Evolutionary conservation across 2,888 invertebrate genomes (phyloP), one percentile per base, ranked within the genome.

Genomic region (Stenotaenia linearis): DNA sequence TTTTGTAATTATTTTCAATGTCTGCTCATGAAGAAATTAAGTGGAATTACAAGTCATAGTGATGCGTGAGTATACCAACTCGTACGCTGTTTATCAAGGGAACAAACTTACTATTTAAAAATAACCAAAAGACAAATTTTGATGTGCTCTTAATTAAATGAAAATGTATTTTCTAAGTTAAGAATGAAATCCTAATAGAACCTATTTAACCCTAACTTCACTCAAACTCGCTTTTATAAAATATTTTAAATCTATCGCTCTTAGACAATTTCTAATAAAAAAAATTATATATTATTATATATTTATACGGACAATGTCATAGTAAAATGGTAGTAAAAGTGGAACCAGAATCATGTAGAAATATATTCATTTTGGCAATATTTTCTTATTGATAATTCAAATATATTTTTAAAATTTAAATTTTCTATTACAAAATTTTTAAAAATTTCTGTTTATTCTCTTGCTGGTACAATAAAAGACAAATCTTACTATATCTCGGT

Each of bases 251-350:
- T 50, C 50, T 50, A 69, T 69, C 69, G 23, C 69, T 69, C 10
- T 69, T 69, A 25, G 25, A 69, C 1, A 69, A 50, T 18, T 50
- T 50, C 18, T 50, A 28, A 69, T n/a, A 21, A 69, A 69, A 28
- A n/a, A 23, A 25, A 10, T 28, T 69, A 50, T 50, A 50, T 50
- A 40, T 40, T 6, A 40, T 56, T 56, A 56, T 56, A 28, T 69
- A 69, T 69, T 28, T 69, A 69, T 28, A 69, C 69, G 69, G 69
- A 69, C 69, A 69, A 69, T 69, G 69, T 69, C 69, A 28, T 69
- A 69, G 69, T 28, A 50, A 50, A n/a, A n/a, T 18, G 50, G 21
- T 50, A 50, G 50, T 50, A 50, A 45, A 45, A 40, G n/a, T 3
- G 3, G 7, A 18, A 18, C 15, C 18, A 15, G 18, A 50, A 50